Conservation (phyloP, 2,888 invertebrate genomes). For the Mycalesis mineus region DNA sequence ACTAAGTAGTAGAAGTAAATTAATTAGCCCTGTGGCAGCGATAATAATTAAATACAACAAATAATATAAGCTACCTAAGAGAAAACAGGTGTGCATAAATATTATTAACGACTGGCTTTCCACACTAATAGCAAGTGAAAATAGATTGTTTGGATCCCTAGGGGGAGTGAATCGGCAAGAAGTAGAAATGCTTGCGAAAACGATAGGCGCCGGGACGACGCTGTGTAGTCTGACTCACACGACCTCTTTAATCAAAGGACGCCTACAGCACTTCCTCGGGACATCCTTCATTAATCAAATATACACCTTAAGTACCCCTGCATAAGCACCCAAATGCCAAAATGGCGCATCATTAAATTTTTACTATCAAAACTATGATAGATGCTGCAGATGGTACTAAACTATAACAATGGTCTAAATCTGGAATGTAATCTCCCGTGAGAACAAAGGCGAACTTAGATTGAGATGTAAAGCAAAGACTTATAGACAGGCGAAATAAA, state of each 20-base stretch:
- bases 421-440: slow-evolving; percentile 25
- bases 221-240: slow-evolving; percentile 52
- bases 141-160: slow-evolving; percentile 45
- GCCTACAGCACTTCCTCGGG: slow-evolving; percentile 38
- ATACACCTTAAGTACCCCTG: slow-evolving; percentile 29
- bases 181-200: slow-evolving; percentile 41
- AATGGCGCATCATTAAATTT: background rate
- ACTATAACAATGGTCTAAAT: slow-evolving; percentile 32
- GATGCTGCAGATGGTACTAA: slow-evolving; percentile 27
- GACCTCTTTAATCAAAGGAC: slow-evolving; percentile 55
- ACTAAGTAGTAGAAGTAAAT: too few relatives aligned
- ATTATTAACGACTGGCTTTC: slow-evolving; percentile 15
- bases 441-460: slow-evolving; percentile 12
- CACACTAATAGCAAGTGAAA: slow-evolving; percentile 37
- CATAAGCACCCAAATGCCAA: slow-evolving; percentile 4
- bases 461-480: too few relatives aligned
- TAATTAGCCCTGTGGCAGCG: too few relatives aligned
- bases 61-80: too few relatives aligned
- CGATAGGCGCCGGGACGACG: slow-evolving; percentile 62
- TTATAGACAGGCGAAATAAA: too few relatives aligned
- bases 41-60: too few relatives aligned
- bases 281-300: slow-evolving; percentile 33
- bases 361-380: slow-evolving; percentile 22
- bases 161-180: slow-evolving; percentile 39
- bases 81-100: slow-evolving; percentile 9